Evolutionary conservation across 35 echinoderm and acorn worm species (phyloP).

Genomic region (Diadema setosum): DNA sequence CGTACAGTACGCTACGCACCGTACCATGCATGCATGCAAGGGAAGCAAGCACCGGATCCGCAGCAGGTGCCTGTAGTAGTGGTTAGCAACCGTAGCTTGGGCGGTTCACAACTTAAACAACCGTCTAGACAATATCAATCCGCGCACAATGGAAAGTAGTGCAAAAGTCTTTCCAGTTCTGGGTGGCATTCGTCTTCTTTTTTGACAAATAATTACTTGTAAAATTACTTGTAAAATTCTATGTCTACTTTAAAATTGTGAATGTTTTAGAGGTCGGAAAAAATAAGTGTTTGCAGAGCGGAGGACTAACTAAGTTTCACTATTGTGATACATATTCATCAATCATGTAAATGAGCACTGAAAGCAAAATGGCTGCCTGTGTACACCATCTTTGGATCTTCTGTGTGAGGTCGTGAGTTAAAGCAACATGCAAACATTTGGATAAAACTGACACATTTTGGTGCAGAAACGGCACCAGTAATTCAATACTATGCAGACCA

Average conservation of each 20-base stretch:
- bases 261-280: too few relatives aligned
- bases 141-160: background rate
- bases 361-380: background rate
- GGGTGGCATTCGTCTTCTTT: too few relatives aligned
- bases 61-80: too few relatives aligned
- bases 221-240: too few relatives aligned
- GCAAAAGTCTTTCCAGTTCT: too few relatives aligned
- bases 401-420: background rate
- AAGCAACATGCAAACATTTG: background rate
- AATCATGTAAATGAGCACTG: constrained; percentile 3
- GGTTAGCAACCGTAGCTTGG: background rate
- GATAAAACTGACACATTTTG: too few relatives aligned
- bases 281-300: background rate
- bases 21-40: too few relatives aligned
- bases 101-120: constrained; percentile 16
- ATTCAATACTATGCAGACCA: background rate
- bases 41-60: too few relatives aligned
- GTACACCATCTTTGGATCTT: background rate
- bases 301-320: background rate
- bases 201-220: too few relatives aligned
- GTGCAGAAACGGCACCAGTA: background rate
- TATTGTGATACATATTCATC: background rate
- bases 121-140: background rate
- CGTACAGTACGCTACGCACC: too few relatives aligned
- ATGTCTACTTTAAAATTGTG: too few relatives aligned